Evolutionary conservation across 2,888 invertebrate species (phyloP), one percentile per base, ranked within the genome.

Genomic region (Trachelus iudaicus): DNA sequence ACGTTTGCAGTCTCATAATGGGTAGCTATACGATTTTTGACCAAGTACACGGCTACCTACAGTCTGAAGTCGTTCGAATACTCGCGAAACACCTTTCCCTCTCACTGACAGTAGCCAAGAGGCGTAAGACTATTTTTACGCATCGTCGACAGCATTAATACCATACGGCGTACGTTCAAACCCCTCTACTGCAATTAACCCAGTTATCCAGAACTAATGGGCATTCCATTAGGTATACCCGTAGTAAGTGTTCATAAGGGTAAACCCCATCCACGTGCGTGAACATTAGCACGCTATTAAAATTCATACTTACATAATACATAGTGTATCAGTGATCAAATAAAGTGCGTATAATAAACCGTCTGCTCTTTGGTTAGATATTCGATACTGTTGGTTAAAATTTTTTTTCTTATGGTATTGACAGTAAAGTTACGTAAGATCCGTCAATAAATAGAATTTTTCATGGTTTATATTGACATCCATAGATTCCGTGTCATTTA

Each of bases 201-300:
- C 71, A 71, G 71, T 71, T 31, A 82, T 84, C 85, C 85, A 83
- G 83, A 87, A 87, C 85, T 87, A 87, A 87, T 87, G 85, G 84
- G 79, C 84, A 82, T 87, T 87, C 84, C 84, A 85, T 87, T 86
- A 86, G 56, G 23, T 56, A 56, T 56, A 23, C 56, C 56, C 56
- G 56, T 23, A 56, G 56, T 56, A 56, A 23, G 23, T 23, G 56
- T 56, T 56, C 9, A 23, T 56, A 56, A 56, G 23, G 56, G 56
- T 40, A 40, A 40, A 23, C 56, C 56, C 9, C 9, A 56, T 56
- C 23, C 23, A 56, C 23, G 56, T 56, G 56, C 56, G 56, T 56
- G 56, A 56, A 23, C 23, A 56, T 56, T 56, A 56, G 23, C 56
- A 56, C 56, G 56, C 56, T 56, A 56, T 15, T 56, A 56, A 56